These are phyloP conservation scores for Istiophorus platypterus DNA, from an alignment of 2,113 vertebrate species.

Conservation along the genomic window DNA sequence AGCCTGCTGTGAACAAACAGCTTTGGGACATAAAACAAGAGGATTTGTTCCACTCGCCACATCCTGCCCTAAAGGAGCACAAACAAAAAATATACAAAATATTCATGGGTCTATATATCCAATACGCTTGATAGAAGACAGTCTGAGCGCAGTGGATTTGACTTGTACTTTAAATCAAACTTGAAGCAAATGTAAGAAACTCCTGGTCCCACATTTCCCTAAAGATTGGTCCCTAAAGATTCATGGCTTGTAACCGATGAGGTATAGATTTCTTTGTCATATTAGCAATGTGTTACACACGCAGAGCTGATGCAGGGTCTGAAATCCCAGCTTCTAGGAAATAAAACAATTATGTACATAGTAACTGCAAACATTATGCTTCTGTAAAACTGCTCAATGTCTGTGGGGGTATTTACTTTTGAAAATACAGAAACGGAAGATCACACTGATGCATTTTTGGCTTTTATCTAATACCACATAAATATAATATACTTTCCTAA, in stretches of 20 bases:
- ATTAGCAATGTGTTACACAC: slow-evolving; percentile 19
- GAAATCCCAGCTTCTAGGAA: slow-evolving; percentile 7
- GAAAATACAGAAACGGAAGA: not conserved
- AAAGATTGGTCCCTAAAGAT: slow-evolving; percentile 33
- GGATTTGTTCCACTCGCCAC: slow-evolving; percentile 62
- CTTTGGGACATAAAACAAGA: slow-evolving; percentile 44
- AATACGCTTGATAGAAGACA: slow-evolving; percentile 39
- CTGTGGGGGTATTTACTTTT: not conserved
- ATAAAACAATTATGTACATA: slow-evolving; percentile 9
- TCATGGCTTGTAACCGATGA: slow-evolving; percentile 22
- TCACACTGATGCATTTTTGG: not conserved
- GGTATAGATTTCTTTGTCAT: slow-evolving; percentile 34
- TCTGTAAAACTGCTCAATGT: not conserved
- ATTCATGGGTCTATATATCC: slow-evolving; percentile 63
- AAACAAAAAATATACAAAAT: slow-evolving; percentile 61
- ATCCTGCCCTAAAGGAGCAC: slow-evolving; percentile 56
- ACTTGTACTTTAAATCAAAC: slow-evolving; percentile 44
- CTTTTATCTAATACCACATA: not conserved
- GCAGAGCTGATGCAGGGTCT: not conserved
- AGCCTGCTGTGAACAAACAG: slow-evolving; percentile 61
- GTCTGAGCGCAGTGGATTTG: slow-evolving; percentile 38
- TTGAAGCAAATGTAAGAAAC: slow-evolving; percentile 1
- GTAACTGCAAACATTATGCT: not conserved
- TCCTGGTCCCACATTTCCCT: slow-evolving; percentile 31
- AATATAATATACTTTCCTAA: not conserved